Conservation (phyloP, 2,113 vertebrate genomes). For the Microtus montanus region DNA sequence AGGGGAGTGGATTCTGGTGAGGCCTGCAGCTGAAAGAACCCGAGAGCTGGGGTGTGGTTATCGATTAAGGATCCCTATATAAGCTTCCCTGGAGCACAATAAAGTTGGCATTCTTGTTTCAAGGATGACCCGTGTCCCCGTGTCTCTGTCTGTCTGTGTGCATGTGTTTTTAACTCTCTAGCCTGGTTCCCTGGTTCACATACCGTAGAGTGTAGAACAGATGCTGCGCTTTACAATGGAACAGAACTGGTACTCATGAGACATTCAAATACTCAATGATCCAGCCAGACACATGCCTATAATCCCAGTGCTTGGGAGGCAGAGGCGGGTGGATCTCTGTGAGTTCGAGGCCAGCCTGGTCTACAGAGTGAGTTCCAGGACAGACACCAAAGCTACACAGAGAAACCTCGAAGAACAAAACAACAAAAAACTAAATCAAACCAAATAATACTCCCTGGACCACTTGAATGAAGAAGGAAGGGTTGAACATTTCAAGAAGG, state of each 20-base stretch:
- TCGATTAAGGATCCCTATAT: too few species aligned
- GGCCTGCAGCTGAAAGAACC: too few species aligned
- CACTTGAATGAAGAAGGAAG: neutral
- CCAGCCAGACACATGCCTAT: neutral
- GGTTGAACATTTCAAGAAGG: slow-evolving; percentile 13
- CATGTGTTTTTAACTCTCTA: too few species aligned
- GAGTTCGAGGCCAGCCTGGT: neutral
- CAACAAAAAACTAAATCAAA: neutral
- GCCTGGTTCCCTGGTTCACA: too few species aligned
- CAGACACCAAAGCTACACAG: neutral
- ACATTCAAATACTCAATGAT: neutral
- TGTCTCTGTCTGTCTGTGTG: too few species aligned
- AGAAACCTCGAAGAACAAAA: neutral
- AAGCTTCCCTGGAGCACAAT: too few species aligned
- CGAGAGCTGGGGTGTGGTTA: too few species aligned
- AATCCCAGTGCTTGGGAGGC: neutral
- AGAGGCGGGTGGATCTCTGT: neutral
- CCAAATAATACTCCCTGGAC: neutral
- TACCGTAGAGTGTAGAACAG: too few species aligned
- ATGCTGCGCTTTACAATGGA: neutral
- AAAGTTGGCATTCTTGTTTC: too few species aligned
- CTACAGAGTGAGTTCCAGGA: neutral
- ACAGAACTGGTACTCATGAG: neutral
- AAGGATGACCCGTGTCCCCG: too few species aligned
- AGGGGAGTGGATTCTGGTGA: too few species aligned